Percentiles rank a stretch among this genome's conserved stretches.
Conservation (phyloP, 2,888 invertebrate genomes). For the Eulithis testata region DNA sequence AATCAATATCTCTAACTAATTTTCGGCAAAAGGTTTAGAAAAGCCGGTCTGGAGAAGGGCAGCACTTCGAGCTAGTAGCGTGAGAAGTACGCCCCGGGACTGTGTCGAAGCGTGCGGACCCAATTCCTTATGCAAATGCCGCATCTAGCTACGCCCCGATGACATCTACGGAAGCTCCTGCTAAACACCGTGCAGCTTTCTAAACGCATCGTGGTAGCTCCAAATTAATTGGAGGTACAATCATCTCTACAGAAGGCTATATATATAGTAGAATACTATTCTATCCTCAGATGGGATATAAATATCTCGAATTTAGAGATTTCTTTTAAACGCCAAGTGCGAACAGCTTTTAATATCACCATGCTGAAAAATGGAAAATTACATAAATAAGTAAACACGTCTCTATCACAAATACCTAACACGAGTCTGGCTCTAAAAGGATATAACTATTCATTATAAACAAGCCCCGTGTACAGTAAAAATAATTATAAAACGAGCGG, state of each 20-base stretch:
- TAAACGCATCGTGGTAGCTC: conserved; percentile 22
- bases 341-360: too few relatives aligned
- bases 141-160: conserved; percentile 61
- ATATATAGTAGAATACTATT: neutral
- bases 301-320: conserved; percentile 1
- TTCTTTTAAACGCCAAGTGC: too few relatives aligned
- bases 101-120: conserved; percentile 76
- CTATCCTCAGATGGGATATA: conserved; percentile 15
- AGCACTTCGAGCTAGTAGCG: conserved; percentile 63
- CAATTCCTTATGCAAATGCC: conserved; percentile 81
- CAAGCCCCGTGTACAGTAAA: neutral
- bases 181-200: conserved; percentile 35
- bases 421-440: neutral
- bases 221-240: conserved; percentile 17
- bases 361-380: neutral
- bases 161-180: conserved; percentile 47
- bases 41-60: conserved; percentile 37
- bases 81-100: conserved; percentile 74
- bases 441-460: neutral
- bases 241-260: too few relatives aligned
- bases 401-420: neutral
- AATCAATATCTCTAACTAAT: neutral
- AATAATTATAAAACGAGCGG: neutral
- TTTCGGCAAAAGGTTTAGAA: neutral
- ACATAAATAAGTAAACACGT: neutral